Percentiles rank a stretch among this genome's conserved stretches.
phyloP scores from a whole-genome alignment of 92 coral and sea anemone species.

The Anthopleura xanthogrammica region DNA sequence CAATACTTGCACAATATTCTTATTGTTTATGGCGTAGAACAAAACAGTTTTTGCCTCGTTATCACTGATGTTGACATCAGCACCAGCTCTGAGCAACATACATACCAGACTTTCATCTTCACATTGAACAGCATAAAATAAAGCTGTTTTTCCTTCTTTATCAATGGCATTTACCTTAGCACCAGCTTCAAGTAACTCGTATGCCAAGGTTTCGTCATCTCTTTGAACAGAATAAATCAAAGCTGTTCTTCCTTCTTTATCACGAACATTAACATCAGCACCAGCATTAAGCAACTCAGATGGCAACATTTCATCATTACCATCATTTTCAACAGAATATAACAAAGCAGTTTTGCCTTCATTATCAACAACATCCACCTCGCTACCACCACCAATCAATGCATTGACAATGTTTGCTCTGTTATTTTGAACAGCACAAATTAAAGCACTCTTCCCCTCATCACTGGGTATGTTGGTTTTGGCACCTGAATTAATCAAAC shows the following conservation, averaged over 20 bases:
- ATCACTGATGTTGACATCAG: too few species aligned
- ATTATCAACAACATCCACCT: not conserved
- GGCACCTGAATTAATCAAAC: not conserved
- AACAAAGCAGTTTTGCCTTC: not conserved
- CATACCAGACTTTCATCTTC: not conserved
- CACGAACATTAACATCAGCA: not conserved
- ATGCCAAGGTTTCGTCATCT: not conserved
- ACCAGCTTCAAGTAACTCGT: not conserved
- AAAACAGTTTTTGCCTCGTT: too few species aligned
- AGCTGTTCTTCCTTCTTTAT: not conserved
- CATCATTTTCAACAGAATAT: not conserved
- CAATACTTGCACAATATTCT: too few species aligned
- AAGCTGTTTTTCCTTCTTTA: too few species aligned
- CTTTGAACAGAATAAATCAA: not conserved
- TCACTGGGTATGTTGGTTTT: not conserved
- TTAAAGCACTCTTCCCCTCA: not conserved
- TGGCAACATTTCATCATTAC: not conserved
- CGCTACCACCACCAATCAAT: slow-evolving; percentile 3
- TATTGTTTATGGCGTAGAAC: too few species aligned
- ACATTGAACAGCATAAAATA: not conserved
- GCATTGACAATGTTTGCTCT: not conserved
- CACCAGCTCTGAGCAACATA: too few species aligned
- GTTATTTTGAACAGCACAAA: not conserved
- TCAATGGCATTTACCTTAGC: not conserved
- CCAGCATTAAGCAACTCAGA: not conserved